Conservation (phyloP, 2,113 vertebrate species). For the Glareola pratincola region DNA sequence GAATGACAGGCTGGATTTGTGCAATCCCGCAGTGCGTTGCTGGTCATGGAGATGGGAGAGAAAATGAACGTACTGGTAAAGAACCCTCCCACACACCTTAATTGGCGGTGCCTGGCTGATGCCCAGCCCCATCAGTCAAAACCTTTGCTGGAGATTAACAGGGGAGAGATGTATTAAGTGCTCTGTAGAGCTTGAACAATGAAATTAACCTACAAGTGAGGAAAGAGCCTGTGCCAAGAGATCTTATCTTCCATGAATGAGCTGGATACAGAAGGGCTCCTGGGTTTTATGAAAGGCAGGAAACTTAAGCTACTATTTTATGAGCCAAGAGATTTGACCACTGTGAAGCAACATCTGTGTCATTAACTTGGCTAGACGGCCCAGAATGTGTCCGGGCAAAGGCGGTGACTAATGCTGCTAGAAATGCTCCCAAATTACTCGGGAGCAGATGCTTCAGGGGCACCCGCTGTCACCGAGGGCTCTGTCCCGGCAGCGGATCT, state of each 20-base stretch:
- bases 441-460: background rate
- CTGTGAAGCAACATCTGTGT: constrained; percentile 38
- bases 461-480: background rate
- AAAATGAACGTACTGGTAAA: accelerated
- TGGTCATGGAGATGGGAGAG: background rate
- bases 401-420: constrained; percentile 8
- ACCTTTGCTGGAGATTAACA: background rate
- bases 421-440: background rate
- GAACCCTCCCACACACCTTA: background rate
- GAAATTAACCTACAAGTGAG: constrained; percentile 28
- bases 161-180: background rate
- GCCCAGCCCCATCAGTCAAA: background rate
- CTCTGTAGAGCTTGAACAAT: constrained; percentile 21
- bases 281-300: constrained; percentile 58
- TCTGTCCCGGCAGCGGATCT: background rate
- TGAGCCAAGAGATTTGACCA: constrained; percentile 56
- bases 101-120: background rate
- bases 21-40: accelerated
- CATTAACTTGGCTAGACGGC: constrained; percentile 43
- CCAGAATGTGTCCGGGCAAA: background rate
- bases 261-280: constrained; percentile 29
- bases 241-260: constrained; percentile 66
- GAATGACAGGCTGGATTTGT: background rate
- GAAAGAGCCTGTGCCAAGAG: constrained; percentile 64
- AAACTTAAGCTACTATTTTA: constrained; percentile 46